Evolutionary conservation across 2,888 invertebrate species (phyloP).

Genomic region (Mactromeris polynyma): DNA sequence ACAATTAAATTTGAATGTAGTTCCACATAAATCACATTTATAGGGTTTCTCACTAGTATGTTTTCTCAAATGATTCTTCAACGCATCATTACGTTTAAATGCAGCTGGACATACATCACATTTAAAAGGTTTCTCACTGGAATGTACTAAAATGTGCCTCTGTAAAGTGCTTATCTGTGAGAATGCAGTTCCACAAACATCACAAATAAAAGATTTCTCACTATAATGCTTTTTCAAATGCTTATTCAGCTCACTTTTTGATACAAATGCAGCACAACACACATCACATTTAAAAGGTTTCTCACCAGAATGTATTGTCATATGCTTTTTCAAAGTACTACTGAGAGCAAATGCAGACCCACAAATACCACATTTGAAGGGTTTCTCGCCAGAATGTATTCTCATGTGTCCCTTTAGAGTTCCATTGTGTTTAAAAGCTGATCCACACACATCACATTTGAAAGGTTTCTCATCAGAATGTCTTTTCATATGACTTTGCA

Average conservation of each 20-base stretch:
- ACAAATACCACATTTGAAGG: not conserved
- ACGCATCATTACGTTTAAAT: not conserved
- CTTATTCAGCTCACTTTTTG: too few species aligned
- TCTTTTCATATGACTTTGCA: not conserved
- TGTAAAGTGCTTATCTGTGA: not conserved
- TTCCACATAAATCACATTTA: not conserved
- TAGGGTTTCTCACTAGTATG: not conserved
- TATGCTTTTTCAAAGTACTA: not conserved
- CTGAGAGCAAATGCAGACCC: not conserved
- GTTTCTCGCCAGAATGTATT: not conserved
- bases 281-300: not conserved
- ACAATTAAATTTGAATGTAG: not conserved
- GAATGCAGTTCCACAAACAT: not conserved
- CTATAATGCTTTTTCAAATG: too few species aligned
- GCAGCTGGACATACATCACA: not conserved
- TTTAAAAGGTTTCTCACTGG: too few species aligned
- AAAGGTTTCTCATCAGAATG: not conserved
- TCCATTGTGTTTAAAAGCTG: not conserved
- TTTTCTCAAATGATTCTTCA: not conserved
- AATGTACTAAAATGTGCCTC: not conserved
- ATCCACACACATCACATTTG: not conserved
- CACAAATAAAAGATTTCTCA: not conserved
- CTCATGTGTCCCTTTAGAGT: not conserved
- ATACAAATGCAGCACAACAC: too few species aligned
- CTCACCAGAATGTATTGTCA: conserved; percentile 4